Conservation (phyloP, 2,113 vertebrate genomes). For the Chamaetylas fuelleborni region DNA sequence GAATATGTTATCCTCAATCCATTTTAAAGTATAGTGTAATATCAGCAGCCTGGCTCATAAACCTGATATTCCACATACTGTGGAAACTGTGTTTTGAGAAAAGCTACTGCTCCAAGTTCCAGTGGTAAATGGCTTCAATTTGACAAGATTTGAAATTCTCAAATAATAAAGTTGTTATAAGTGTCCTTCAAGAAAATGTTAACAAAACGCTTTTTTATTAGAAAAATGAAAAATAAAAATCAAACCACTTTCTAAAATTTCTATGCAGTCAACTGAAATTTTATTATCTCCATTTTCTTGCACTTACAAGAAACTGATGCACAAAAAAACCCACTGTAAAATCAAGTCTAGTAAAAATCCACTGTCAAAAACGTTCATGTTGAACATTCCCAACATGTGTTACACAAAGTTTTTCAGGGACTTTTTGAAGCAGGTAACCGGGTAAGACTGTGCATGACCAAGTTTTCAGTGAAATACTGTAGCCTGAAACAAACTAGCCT, state of each 20-base stretch:
- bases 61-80: background rate
- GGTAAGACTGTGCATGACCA: background rate
- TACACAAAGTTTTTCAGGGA: background rate
- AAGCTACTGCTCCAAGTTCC: background rate
- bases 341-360: background rate
- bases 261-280: background rate
- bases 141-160: background rate
- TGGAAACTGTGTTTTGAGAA: background rate
- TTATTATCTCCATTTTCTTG: background rate
- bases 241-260: background rate
- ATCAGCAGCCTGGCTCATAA: background rate
- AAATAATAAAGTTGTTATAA: background rate
- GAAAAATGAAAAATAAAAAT: background rate
- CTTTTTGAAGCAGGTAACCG: background rate
- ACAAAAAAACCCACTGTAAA: background rate
- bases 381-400: fast-evolving
- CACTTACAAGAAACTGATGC: background rate
- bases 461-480: background rate
- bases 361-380: fast-evolving
- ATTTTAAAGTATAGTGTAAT: background rate
- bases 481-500: background rate
- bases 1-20: background rate
- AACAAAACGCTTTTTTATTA: background rate
- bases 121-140: background rate
- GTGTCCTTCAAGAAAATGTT: background rate